Conservation (phyloP, 35 echinoderm and acorn worm species). For the Amphiura filiformis region DNA sequence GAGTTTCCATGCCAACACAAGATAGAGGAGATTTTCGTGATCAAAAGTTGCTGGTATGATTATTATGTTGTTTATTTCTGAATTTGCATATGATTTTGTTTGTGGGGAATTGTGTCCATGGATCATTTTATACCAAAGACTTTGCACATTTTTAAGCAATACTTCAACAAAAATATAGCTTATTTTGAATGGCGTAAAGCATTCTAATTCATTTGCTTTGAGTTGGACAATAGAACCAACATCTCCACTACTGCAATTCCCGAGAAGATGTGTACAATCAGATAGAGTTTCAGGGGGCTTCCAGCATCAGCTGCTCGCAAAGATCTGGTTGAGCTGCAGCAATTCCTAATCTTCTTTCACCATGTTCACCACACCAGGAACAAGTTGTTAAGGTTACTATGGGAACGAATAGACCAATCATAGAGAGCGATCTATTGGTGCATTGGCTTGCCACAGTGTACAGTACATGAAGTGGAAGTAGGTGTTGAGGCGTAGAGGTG, state of each 20-base stretch:
- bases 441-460: neutral
- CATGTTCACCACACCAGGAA: constrained; percentile 5
- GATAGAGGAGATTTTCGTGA: neutral
- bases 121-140: neutral
- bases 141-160: neutral
- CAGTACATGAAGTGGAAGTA: neutral
- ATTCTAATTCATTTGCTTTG: too few species aligned
- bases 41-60: neutral
- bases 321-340: neutral
- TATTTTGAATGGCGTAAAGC: too few species aligned
- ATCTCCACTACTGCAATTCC: neutral
- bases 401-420: neutral
- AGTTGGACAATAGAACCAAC: too few species aligned
- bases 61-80: too few species aligned
- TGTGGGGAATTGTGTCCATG: neutral
- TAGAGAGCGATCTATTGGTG: neutral
- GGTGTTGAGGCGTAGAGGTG: neutral
- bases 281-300: constrained; percentile 6
- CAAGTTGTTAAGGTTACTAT: constrained; percentile 15
- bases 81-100: constrained; percentile 1
- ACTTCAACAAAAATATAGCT: too few species aligned
- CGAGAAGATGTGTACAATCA: neutral
- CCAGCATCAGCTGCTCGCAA: neutral
- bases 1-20: neutral
- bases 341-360: constrained; percentile 3